A percentile compares a stretch with the other conserved stretches of the same genome.
Evolutionary conservation across 2,888 invertebrate genomes (phyloP).

Genomic region (Pachycephus smyrnensis): DNA sequence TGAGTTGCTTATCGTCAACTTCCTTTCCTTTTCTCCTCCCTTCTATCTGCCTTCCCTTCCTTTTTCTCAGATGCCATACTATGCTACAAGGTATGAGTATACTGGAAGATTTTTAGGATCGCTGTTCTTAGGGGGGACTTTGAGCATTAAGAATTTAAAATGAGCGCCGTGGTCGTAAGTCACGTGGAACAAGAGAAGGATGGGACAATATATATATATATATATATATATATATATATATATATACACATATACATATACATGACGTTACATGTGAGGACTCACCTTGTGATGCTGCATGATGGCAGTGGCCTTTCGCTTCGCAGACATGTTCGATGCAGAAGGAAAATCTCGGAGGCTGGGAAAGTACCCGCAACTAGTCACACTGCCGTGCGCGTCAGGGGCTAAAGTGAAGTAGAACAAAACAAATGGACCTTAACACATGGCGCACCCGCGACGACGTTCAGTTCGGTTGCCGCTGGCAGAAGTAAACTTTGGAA

Average conservation of each 20-base stretch:
- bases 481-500: background rate
- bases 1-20: background rate
- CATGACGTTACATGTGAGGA: slow-evolving; percentile 29
- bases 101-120: background rate
- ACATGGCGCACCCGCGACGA: slow-evolving; percentile 43
- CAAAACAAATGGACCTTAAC: slow-evolving; percentile 41
- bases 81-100: background rate
- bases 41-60: background rate
- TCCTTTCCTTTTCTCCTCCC: background rate
- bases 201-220: background rate
- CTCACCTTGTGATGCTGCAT: slow-evolving; percentile 74
- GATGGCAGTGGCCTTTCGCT: slow-evolving; percentile 80
- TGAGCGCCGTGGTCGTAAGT: background rate
- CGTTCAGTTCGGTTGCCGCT: slow-evolving; percentile 3
- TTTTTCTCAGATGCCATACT: no score
- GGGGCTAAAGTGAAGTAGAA: slow-evolving; percentile 41
- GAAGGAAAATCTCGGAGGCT: slow-evolving; percentile 21
- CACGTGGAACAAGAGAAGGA: background rate
- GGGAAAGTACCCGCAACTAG: slow-evolving; percentile 26
- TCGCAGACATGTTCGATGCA: slow-evolving; percentile 73
- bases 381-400: slow-evolving; percentile 29
- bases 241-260: slow-evolving; percentile 3
- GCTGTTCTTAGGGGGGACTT: background rate
- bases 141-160: background rate
- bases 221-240: background rate